phyloP scores from a whole-genome alignment of 2,797 vertebrate species.

The Tarsius wallacei region DNA sequence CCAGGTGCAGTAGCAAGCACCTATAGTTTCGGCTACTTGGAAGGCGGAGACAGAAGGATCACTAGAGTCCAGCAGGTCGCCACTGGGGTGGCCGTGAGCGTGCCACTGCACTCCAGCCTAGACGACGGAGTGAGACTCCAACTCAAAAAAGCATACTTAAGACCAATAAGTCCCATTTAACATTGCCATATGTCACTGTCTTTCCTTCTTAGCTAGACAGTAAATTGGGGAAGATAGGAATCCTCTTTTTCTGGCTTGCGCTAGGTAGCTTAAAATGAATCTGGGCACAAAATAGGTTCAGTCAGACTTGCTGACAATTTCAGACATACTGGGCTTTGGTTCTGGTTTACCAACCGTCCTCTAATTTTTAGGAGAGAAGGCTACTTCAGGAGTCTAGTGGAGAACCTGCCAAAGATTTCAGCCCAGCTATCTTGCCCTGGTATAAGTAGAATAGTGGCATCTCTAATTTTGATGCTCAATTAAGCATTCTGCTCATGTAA shows the following conservation, averaged over 20 bases:
- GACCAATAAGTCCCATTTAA: background rate
- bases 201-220: background rate
- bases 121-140: too few relatives aligned
- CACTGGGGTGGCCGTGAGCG: too few relatives aligned
- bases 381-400: background rate
- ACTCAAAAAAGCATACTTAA: background rate
- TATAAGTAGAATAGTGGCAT: background rate
- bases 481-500: background rate
- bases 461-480: slow-evolving; percentile 1
- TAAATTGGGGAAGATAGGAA: background rate
- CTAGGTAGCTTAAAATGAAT: background rate
- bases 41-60: too few relatives aligned
- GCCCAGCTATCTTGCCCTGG: background rate
- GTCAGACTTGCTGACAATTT: background rate
- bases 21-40: too few relatives aligned
- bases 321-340: slow-evolving; percentile 9
- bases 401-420: background rate
- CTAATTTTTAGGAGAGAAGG: background rate
- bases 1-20: too few relatives aligned
- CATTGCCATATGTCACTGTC: background rate
- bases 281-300: slow-evolving; percentile 1
- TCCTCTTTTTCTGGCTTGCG: background rate
- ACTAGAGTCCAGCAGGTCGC: too few relatives aligned
- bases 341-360: background rate
- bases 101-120: too few relatives aligned